Percentiles rank a stretch among this genome's conserved stretches.
Evolutionary conservation across 2,797 vertebrate species (phyloP).

Genomic region (Capromys pilorides): DNA sequence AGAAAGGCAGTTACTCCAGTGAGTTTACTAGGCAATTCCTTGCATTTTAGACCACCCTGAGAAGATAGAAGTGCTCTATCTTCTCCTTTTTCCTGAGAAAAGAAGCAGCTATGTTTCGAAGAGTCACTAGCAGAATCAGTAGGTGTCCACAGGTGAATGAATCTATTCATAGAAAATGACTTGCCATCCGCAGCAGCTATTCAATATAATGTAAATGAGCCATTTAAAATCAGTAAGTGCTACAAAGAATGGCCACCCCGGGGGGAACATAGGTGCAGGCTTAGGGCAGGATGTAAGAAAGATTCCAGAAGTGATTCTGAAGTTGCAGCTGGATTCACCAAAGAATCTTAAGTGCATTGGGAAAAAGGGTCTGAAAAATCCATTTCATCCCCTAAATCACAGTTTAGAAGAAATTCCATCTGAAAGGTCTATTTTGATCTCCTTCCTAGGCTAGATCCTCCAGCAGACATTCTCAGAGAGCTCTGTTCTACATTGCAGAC

Average conservation of each 20-base stretch:
- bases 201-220: slow-evolving; percentile 67
- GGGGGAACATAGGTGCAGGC: not conserved
- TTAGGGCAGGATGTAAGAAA: slow-evolving; percentile 16
- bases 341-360: not conserved
- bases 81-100: slow-evolving; percentile 67
- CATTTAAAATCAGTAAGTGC: slow-evolving; percentile 56
- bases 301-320: not conserved
- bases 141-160: slow-evolving; percentile 75
- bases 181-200: slow-evolving; percentile 69
- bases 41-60: not conserved
- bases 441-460: not conserved
- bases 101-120: slow-evolving; percentile 64
- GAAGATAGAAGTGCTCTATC: slow-evolving; percentile 44
- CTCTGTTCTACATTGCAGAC: not conserved
- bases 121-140: slow-evolving; percentile 73
- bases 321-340: not conserved
- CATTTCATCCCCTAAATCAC: slow-evolving; percentile 18
- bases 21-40: slow-evolving; percentile 15
- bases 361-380: slow-evolving; percentile 24
- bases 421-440: slow-evolving; percentile 17
- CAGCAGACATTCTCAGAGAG: not conserved
- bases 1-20: not conserved
- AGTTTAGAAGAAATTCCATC: slow-evolving; percentile 40
- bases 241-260: slow-evolving; percentile 36
- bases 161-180: slow-evolving; percentile 78